phyloP scores from a whole-genome alignment of 2,888 invertebrate species.

The Cheilosia variabilis region DNA sequence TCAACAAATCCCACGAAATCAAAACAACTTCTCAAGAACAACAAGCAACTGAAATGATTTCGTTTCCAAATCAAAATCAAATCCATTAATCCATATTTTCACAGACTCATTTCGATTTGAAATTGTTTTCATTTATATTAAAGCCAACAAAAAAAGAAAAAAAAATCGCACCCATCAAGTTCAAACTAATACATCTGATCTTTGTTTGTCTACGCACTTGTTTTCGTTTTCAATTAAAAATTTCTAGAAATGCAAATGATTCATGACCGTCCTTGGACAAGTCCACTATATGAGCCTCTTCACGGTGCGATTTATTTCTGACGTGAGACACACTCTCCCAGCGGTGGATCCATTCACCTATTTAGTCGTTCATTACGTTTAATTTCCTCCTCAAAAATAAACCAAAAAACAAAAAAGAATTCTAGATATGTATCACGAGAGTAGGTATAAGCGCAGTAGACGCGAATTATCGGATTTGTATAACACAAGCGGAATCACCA shows the following conservation, averaged over 20 bases:
- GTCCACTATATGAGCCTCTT: constrained; percentile 33
- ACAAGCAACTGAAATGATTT: neutral
- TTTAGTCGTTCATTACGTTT: constrained; percentile 63
- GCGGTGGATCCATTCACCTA: constrained; percentile 65
- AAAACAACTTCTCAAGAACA: constrained; percentile 46
- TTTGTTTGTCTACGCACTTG: constrained; percentile 39
- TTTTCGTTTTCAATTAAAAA: constrained; percentile 61
- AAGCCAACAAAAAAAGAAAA: neutral
- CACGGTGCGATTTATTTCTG: constrained; percentile 32
- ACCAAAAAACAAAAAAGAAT: too few relatives aligned
- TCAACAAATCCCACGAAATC: neutral
- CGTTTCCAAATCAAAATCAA: constrained; percentile 10
- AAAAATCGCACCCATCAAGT: constrained; percentile 33
- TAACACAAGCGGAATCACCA: constrained; percentile 68
- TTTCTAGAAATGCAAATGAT: constrained; percentile 56
- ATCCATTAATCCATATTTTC: constrained; percentile 66
- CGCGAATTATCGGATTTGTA: constrained; percentile 73
- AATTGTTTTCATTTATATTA: constrained; percentile 22
- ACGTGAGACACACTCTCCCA: constrained; percentile 62
- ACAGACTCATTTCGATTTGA: constrained; percentile 21
- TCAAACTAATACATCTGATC: constrained; percentile 45
- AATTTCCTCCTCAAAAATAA: constrained; percentile 46
- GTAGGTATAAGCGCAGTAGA: constrained; percentile 46
- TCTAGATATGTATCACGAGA: constrained; percentile 11
- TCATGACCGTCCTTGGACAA: constrained; percentile 64